Evolutionary conservation across 2,113 vertebrate species (phyloP).

Genomic region (Seriola aureovittata): DNA sequence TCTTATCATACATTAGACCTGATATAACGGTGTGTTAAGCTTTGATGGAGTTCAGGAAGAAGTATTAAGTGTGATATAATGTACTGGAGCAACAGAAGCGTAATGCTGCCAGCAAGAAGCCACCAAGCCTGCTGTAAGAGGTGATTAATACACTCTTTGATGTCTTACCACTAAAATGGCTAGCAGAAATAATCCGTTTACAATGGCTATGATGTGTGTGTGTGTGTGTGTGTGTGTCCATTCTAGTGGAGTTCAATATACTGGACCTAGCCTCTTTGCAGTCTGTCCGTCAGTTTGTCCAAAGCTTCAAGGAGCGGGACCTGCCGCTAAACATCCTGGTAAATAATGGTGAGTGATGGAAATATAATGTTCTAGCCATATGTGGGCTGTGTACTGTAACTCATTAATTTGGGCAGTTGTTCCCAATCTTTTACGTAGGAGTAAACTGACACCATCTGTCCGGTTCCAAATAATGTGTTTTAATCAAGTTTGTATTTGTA

Average conservation of each 20-base stretch:
- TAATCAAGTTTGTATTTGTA: no score
- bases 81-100: constrained; percentile 29
- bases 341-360: constrained; percentile 90
- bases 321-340: constrained; percentile 89
- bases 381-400: neutral
- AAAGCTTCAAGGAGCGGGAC: constrained; percentile 84
- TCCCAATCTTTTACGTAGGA: neutral
- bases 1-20: constrained; percentile 49
- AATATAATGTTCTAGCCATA: neutral
- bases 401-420: no score
- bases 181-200: constrained; percentile 72
- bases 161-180: constrained; percentile 61
- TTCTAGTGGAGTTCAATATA: constrained; percentile 89
- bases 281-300: constrained; percentile 88
- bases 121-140: constrained; percentile 43
- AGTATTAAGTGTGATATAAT: constrained; percentile 52
- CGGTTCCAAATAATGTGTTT: neutral
- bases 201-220: constrained; percentile 52
- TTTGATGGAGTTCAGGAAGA: constrained; percentile 57
- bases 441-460: constrained; percentile 1
- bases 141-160: constrained; percentile 77
- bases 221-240: constrained; percentile 12
- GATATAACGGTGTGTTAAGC: constrained; percentile 41
- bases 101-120: constrained; percentile 26
- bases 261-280: constrained; percentile 90